Evolutionary conservation across 2,888 invertebrate species (phyloP), one percentile per base, ranked within the genome.

Genomic region (Serrognathus titanus): DNA sequence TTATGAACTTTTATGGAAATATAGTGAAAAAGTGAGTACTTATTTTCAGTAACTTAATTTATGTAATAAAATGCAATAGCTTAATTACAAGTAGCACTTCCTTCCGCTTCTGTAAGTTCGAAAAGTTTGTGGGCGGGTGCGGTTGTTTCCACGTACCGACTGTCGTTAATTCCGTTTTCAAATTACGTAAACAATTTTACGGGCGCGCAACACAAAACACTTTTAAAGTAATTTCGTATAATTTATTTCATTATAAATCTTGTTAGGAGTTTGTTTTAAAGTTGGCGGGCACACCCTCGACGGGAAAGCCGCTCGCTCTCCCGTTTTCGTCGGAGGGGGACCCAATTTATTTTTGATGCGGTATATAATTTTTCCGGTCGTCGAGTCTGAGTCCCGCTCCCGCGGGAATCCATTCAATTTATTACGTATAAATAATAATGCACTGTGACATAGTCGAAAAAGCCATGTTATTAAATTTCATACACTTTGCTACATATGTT

Each of bases 281-380:
- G 46, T 55, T 55, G 48, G 47, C 24, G 37, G 43, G 11, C 9
- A 48, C 31, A 35, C 24, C 38, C 9, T 35, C 20, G 31, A 39
- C 50, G 39, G 12, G 24, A 11, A 39, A 51, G 45, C 35, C 24
- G 43, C 41, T 45, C 35, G 45, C 52, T 12, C 52, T 35, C 16
- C 48, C 13, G 13, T 46, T 48, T 38, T 36, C 11, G 13, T 13
- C 39, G 47, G 46, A 16, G 13, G 46, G 47, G 47, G 20, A 73
- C 69, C 71, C 73, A 72, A 73, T 73, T 73, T 73, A 72, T 72
- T 72, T 72, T 72, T 72, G 73, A 73, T 72, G 71, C 69, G 71
- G 71, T 69, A 71, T 72, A 71, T 73, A 72, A 72, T 73, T 73
- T 73, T 73, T 73, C 71, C 71, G 71, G 71, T 68, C 66, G 66